These are phyloP conservation scores for Xylophagus ater DNA, from an alignment of 2,888 invertebrate species.

Conservation along the genomic window DNA sequence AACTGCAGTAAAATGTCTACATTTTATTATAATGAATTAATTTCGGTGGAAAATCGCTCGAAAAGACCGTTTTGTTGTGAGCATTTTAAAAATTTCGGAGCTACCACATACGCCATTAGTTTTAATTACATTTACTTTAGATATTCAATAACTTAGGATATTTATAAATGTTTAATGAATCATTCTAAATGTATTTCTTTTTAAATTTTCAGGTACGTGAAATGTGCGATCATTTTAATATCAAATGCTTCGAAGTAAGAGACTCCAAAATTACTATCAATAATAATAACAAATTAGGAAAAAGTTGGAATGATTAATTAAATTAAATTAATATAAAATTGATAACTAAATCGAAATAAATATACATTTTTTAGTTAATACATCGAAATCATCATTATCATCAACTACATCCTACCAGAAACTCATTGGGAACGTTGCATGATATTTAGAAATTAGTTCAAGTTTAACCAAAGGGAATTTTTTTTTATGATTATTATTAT, in stretches of 20 bases:
- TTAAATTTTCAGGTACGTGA: constrained; percentile 67
- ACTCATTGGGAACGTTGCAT: no score
- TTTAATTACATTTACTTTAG: not conserved
- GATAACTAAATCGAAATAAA: no score
- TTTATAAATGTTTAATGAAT: not conserved
- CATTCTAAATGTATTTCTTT: constrained; percentile 11
- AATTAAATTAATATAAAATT: no score
- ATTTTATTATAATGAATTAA: not conserved
- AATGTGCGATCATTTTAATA: constrained; percentile 89
- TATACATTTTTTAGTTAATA: no score
- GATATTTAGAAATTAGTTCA: no score
- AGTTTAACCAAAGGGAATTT: no score
- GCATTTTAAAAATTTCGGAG: not conserved
- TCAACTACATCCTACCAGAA: no score
- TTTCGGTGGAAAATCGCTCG: not conserved
- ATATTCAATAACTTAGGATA: not conserved
- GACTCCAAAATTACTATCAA: constrained; percentile 13
- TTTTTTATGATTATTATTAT: no score
- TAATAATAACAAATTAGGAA: constrained; percentile 8
- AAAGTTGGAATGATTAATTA: constrained; percentile 9
- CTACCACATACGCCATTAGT: not conserved
- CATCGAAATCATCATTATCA: no score
- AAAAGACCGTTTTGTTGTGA: not conserved
- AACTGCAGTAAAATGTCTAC: not conserved
- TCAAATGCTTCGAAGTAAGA: constrained; percentile 65